A percentile compares a stretch with the other conserved stretches of the same genome.
Evolutionary conservation across 2,797 vertebrate genomes (phyloP).

Genomic region (Pagetopsis macropterus): DNA sequence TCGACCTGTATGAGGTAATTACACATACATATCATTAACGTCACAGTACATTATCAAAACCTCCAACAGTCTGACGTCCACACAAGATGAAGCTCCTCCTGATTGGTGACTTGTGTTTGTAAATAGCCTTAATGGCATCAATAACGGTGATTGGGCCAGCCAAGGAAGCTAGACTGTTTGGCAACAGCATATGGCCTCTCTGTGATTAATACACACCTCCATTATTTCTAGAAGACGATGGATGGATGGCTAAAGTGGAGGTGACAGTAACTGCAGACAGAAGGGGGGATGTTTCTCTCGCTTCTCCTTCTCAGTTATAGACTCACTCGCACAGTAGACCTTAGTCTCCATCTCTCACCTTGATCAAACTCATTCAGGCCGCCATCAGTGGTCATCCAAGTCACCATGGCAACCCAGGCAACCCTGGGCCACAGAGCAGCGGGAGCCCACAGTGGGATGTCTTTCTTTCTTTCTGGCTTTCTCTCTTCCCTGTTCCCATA

Average conservation of each 20-base stretch:
- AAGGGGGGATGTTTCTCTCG: conserved; percentile 11
- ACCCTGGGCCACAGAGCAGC: conserved; percentile 59
- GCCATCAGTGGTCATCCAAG: conserved; percentile 66
- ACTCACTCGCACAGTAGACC: conserved; percentile 17
- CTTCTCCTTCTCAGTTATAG: conserved; percentile 6
- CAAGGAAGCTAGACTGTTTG: conserved; percentile 12
- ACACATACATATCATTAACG: conserved; percentile 27
- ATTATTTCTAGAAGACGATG: conserved; percentile 64
- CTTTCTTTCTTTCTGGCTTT: conserved; percentile 22
- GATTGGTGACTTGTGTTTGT: conserved; percentile 29
- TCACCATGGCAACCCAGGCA: conserved; percentile 79
- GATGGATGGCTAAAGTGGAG: conserved; percentile 56
- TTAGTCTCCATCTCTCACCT: conserved; percentile 40
- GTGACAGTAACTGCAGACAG: conserved; percentile 47
- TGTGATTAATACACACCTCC: conserved; percentile 70
- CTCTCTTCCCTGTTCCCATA: not conserved
- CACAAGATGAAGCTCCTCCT: conserved; percentile 14
- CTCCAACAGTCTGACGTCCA: not conserved
- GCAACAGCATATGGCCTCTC: conserved; percentile 57
- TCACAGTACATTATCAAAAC: conserved; percentile 22
- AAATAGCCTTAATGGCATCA: conserved; percentile 28
- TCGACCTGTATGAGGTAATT: conserved; percentile 12
- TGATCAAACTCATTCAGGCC: conserved; percentile 62
- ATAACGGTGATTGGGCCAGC: conserved; percentile 34
- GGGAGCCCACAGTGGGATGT: conserved; percentile 55